Evolutionary conservation across 2,113 vertebrate species (phyloP).

Genomic region (Oceanites oceanicus): DNA sequence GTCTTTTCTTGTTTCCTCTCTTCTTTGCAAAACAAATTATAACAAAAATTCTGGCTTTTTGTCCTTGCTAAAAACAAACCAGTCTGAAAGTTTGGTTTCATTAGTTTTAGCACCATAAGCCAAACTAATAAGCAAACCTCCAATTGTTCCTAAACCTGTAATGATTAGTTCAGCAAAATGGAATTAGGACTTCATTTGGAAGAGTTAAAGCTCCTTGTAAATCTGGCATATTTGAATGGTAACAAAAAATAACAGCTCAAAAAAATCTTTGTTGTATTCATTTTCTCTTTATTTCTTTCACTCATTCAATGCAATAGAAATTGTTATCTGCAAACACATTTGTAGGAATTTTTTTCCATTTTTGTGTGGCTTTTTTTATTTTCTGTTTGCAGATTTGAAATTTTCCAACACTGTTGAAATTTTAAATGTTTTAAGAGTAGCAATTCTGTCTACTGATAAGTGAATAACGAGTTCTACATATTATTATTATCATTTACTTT

Average conservation of each 20-base stretch:
- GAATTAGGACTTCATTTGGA: not conserved
- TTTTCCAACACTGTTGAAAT: not conserved
- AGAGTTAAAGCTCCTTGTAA: not conserved
- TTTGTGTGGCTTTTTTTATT: not conserved
- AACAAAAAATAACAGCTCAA: not conserved
- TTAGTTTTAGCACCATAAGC: not conserved
- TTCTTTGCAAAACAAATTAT: not conserved
- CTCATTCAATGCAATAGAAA: not conserved
- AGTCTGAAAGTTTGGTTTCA: not conserved
- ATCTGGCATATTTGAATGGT: not conserved
- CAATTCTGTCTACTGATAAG: not conserved
- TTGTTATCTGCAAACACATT: not conserved
- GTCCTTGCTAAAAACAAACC: not conserved
- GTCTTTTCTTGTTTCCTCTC: not conserved
- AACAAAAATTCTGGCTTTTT: not conserved
- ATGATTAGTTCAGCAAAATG: not conserved
- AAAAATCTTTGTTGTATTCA: fast-evolving
- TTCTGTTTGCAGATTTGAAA: not conserved
- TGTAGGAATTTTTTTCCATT: not conserved
- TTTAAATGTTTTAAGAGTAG: not conserved
- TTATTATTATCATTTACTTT: not conserved
- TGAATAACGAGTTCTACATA: not conserved
- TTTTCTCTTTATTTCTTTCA: not conserved
- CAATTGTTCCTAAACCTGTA: not conserved
- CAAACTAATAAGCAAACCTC: not conserved